Percentiles rank a stretch among this genome's conserved stretches.
These are phyloP conservation scores for Serrognathus titanus DNA, from an alignment of 2,888 invertebrate genomes.

Conservation along the genomic window DNA sequence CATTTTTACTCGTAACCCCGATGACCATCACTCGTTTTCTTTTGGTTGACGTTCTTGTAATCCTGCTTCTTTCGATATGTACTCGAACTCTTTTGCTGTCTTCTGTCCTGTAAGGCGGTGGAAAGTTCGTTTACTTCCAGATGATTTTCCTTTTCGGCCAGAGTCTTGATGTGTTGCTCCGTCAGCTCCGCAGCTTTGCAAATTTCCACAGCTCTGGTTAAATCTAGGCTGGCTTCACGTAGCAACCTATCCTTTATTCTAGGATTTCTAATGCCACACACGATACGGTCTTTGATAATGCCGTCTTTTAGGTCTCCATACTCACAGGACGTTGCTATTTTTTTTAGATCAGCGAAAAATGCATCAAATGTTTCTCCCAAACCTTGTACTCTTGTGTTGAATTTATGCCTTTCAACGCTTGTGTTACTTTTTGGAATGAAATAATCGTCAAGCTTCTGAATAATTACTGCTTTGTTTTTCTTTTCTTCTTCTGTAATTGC, in stretches of 20 bases:
- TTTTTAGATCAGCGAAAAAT: slow-evolving; percentile 6
- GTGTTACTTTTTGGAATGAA: slow-evolving; percentile 4
- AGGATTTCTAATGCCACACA: slow-evolving; percentile 17
- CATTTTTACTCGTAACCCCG: too few relatives aligned
- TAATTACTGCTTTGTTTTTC: slow-evolving; percentile 5
- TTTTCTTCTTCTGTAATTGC: slow-evolving; percentile 13
- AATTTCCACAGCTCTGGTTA: slow-evolving; percentile 9
- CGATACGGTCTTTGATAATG: slow-evolving; percentile 18
- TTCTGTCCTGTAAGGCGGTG: too few relatives aligned
- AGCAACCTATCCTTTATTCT: slow-evolving; percentile 14
- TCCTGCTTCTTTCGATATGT: too few relatives aligned
- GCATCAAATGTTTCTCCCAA: slow-evolving; percentile 2
- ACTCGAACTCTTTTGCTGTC: too few relatives aligned
- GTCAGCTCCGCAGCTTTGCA: slow-evolving; percentile 14
- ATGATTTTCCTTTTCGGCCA: too few relatives aligned
- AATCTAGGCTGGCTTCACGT: slow-evolving; percentile 3
- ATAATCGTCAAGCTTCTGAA: too few relatives aligned
- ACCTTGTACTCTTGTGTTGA: slow-evolving; percentile 10
- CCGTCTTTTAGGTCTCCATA: slow-evolving; percentile 12
- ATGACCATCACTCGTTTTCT: too few relatives aligned
- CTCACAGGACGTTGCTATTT: background rate
- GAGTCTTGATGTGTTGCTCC: too few relatives aligned
- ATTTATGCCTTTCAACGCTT: slow-evolving; percentile 18
- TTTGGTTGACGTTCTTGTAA: too few relatives aligned
- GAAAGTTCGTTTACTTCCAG: too few relatives aligned